phyloP scores from a whole-genome alignment of 2,888 invertebrate genomes.

The Rhogogaster chlorosoma region DNA sequence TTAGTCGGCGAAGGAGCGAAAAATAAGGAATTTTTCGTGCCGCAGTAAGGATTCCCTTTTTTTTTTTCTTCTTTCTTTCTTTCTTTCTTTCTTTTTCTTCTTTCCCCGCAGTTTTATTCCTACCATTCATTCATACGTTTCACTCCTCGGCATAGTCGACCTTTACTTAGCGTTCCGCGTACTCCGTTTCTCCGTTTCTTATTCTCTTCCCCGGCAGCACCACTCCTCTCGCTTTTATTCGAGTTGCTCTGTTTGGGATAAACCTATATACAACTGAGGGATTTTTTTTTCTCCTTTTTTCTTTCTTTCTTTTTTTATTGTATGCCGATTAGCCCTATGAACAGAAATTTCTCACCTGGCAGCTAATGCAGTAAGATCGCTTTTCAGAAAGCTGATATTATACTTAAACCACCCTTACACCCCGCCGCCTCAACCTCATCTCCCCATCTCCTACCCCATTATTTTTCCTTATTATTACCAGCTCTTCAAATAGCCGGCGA shows the following conservation, averaged over 20 bases:
- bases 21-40: not conserved
- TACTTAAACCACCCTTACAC: not conserved
- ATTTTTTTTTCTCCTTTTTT: not conserved
- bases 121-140: not conserved
- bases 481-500: not conserved
- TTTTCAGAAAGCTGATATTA: conserved; percentile 17
- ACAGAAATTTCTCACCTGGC: conserved; percentile 40
- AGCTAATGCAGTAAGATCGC: conserved; percentile 23
- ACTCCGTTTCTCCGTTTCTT: not conserved
- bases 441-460: not conserved
- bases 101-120: not conserved
- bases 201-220: not conserved
- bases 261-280: not conserved
- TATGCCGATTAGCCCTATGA: conserved; percentile 38
- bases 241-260: conserved; percentile 38
- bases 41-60: not conserved
- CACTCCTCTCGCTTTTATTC: not conserved
- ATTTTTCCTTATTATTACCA: conserved; percentile 4
- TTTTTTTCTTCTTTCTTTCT: not conserved
- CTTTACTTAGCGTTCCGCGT: not conserved
- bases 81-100: not conserved
- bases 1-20: not conserved
- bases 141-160: not conserved
- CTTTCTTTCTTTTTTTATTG: not conserved
- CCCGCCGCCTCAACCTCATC: not conserved